These are phyloP conservation scores for Araneus ventricosus DNA, from an alignment of 1,140 invertebrate genomes.

Conservation along the genomic window DNA sequence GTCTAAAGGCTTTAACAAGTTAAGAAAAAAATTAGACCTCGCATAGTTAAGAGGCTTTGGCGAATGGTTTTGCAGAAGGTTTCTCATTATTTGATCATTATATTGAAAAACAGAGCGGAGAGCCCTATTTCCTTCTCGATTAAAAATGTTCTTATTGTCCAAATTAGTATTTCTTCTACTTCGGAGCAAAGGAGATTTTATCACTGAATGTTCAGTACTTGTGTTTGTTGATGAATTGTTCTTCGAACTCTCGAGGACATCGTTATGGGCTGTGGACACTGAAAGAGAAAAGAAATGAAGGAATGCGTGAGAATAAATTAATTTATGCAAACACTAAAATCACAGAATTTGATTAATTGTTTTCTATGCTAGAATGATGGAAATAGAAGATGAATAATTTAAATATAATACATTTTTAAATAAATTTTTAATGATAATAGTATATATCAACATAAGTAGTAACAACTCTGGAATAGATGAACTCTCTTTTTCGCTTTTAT, in stretches of 20 bases:
- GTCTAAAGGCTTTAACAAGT: constrained; percentile 51
- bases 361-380: too few relatives aligned
- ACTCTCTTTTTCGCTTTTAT: too few relatives aligned
- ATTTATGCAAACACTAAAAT: too few relatives aligned
- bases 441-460: too few relatives aligned
- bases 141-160: background rate
- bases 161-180: constrained; percentile 45
- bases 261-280: background rate
- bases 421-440: too few relatives aligned
- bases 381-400: too few relatives aligned
- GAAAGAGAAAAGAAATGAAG: background rate
- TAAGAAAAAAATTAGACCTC: constrained; percentile 58
- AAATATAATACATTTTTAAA: too few relatives aligned
- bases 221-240: background rate
- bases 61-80: constrained; percentile 33
- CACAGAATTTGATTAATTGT: too few relatives aligned
- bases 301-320: too few relatives aligned
- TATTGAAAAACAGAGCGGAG: constrained; percentile 42
- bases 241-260: background rate
- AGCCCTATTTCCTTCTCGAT: background rate
- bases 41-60: constrained; percentile 49
- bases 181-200: background rate
- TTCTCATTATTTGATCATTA: constrained; percentile 64
- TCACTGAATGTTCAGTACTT: background rate
- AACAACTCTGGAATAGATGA: too few relatives aligned